phyloP scores from a whole-genome alignment of 2,888 invertebrate genomes.

The Caenorhabditis zanzibari region DNA sequence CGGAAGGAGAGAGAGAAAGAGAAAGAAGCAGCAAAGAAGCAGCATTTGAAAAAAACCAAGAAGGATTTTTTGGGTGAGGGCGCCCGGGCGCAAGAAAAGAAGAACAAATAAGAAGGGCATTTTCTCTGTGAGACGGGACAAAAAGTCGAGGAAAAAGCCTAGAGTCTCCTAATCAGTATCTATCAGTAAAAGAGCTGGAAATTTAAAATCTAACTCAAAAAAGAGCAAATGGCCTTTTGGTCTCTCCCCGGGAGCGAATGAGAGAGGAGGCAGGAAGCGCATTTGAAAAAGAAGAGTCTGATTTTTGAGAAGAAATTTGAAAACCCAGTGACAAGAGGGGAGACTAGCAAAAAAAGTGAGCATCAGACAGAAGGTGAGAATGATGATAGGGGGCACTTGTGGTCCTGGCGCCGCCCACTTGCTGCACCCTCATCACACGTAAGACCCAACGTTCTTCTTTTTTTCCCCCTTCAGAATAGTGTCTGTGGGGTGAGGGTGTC shows the following conservation, averaged over 20 bases:
- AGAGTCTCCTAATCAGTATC: neutral
- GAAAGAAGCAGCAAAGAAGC: conserved; percentile 20
- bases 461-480: conserved; percentile 5
- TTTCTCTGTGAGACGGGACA: conserved; percentile 11
- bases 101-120: conserved; percentile 62
- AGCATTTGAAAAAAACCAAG: conserved; percentile 13
- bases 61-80: conserved; percentile 18
- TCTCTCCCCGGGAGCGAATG: neutral
- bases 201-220: neutral
- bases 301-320: conserved; percentile 34
- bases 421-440: neutral
- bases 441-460: conserved; percentile 16
- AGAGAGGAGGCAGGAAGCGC: neutral
- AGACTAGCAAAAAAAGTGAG: neutral
- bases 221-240: conserved; percentile 37
- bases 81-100: conserved; percentile 53
- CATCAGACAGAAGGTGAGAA: conserved; percentile 16
- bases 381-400: conserved; percentile 22
- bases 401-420: conserved; percentile 27
- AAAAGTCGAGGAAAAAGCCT: conserved; percentile 25
- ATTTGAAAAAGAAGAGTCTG: neutral
- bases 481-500: conserved; percentile 16
- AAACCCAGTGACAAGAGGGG: neutral
- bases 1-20: neutral
- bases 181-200: neutral